Evolutionary conservation across 2,113 vertebrate genomes (phyloP).

Genomic region (Petaurus breviceps): DNA sequence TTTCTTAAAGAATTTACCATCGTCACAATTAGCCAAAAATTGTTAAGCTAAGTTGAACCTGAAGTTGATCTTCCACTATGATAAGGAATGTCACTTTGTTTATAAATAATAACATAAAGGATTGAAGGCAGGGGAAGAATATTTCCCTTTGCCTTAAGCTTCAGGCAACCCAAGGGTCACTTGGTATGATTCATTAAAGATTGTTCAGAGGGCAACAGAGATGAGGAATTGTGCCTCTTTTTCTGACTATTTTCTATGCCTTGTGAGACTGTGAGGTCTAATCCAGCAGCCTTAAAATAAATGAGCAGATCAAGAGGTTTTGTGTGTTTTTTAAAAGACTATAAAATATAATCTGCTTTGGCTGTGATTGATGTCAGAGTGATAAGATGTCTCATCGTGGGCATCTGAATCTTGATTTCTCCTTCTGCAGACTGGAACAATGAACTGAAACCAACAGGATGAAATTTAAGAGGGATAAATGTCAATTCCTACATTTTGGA

Average conservation of each 20-base stretch:
- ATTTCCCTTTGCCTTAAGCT: constrained; percentile 40
- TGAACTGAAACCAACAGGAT: background rate
- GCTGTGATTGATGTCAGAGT: background rate
- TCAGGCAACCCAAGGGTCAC: constrained; percentile 26
- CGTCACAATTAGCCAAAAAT: constrained; percentile 48
- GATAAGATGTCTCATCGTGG: background rate
- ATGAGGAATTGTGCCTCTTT: background rate
- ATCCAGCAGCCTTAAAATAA: background rate
- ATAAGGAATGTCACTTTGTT: background rate
- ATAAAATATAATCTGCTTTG: background rate
- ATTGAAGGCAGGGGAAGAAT: constrained; percentile 28
- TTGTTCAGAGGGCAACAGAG: background rate
- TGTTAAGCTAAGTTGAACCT: constrained; percentile 44
- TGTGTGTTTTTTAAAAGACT: background rate
- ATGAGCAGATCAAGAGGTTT: background rate
- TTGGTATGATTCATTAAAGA: constrained; percentile 28
- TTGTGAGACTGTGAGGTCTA: background rate
- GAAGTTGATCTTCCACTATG: constrained; percentile 52
- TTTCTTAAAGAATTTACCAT: constrained; percentile 63
- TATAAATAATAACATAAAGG: constrained; percentile 47
- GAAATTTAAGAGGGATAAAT: background rate
- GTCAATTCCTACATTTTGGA: background rate
- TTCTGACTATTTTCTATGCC: background rate
- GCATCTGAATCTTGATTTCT: background rate
- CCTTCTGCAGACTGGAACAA: background rate